These are phyloP conservation scores for Malacoctenus gilli DNA, from an alignment of 2,797 vertebrate species.

Conservation along the genomic window DNA sequence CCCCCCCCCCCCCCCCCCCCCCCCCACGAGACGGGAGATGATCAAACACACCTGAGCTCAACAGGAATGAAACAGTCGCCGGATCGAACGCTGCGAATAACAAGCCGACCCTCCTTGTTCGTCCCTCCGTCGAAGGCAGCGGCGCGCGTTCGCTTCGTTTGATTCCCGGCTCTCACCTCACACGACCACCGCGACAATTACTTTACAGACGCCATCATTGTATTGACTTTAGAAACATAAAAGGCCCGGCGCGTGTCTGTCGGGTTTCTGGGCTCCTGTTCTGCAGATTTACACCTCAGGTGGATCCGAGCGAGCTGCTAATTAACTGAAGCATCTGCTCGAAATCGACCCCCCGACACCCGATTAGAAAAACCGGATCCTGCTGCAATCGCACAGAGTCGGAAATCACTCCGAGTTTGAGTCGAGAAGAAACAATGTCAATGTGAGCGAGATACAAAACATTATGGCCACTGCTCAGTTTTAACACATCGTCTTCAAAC, in stretches of 20 bases:
- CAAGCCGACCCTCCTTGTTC: slow-evolving; percentile 12
- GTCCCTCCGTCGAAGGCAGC: slow-evolving; percentile 6
- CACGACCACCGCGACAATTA: slow-evolving; percentile 2
- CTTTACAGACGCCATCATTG: slow-evolving; percentile 23
- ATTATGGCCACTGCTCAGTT: too few species aligned
- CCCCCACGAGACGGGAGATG: too few species aligned
- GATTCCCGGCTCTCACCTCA: slow-evolving; percentile 22
- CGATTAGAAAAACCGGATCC: neutral
- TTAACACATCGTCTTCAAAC: slow-evolving; percentile 41
- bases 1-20: too few species aligned
- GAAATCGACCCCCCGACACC: slow-evolving; percentile 18
- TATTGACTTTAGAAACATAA: slow-evolving; percentile 3
- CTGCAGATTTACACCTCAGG: slow-evolving; percentile 41
- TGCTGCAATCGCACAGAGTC: slow-evolving; percentile 13
- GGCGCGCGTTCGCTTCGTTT: slow-evolving; percentile 13
- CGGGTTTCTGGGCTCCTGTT: slow-evolving; percentile 36
- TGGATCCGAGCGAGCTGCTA: too few species aligned
- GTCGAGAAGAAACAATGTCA: slow-evolving; percentile 9
- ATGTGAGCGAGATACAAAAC: too few species aligned
- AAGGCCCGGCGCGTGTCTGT: slow-evolving; percentile 28
- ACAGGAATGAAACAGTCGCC: slow-evolving; percentile 7
- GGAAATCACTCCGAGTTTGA: slow-evolving; percentile 23
- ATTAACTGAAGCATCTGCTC: slow-evolving; percentile 69
- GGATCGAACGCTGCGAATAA: neutral
- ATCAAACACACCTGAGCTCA: slow-evolving; percentile 29